Base-by-base conservation (phyloP, 1,140 invertebrate genomes). In the Panagrolaimus sp. region DNA sequence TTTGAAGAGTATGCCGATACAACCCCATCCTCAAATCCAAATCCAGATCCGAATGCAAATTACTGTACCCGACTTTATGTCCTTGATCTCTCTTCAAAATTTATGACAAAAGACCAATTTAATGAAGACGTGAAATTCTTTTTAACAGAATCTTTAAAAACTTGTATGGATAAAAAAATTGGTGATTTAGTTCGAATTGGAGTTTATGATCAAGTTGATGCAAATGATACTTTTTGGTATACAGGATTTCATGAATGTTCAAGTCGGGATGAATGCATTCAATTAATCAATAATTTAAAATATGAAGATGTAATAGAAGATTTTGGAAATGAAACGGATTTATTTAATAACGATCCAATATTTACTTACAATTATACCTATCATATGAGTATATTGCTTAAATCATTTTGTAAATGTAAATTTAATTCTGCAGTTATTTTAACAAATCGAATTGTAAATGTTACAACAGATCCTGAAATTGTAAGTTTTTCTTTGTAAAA, bases 391-490 rank as follows among this genome's bases (percentile, higher is more conserved):
- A 58, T 58, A 21, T 12, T 28, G 0, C 5, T 58, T 1, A 58
- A 58, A 17, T 26, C 28, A 28, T 2, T 58, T 8, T 26, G 28
- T 58, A 4, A 1, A 14, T 58, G 52, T 28, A 58, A 58, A 28
- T 21, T 10, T 21, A 58, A 58, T 58, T 58, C 52, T 12, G 28
- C 28, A 4, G 52, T 58, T 58, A n/a, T 58, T 2, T 12, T 58
- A 8, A 58, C 52, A 26, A 58, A 58, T 58, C 12, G 52, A 28
- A 58, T 58, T 58, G 52, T 58, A 26, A 58, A 58, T 58, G 28
- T 58, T 58, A 58, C 21, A 58, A 21, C 32, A 4, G 32, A 28
- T 58, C 52, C 21, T 21, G 14, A 28, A 58, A 21, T 12, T 58
- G 52, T 58, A 14, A 5, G 52, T 21, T 21, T 55, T 55, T 4